Conservation (phyloP, 2,113 vertebrate species). For the Cettia cetti region DNA sequence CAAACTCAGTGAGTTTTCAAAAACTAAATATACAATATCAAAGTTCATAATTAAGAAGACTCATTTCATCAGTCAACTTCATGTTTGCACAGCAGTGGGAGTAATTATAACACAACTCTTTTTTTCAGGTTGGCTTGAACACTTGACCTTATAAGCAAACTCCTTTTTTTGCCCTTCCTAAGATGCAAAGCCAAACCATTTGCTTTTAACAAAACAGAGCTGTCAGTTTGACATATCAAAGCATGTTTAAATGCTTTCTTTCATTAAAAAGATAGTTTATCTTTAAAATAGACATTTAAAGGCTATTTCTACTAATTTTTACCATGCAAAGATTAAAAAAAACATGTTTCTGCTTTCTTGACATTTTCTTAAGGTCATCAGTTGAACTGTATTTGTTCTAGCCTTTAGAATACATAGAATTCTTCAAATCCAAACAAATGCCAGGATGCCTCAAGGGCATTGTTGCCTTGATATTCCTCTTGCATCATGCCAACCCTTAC, state of each 20-base stretch:
- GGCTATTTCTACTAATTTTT: background rate
- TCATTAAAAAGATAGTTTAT: background rate
- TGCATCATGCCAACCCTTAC: background rate
- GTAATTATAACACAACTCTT: slow-evolving; percentile 22
- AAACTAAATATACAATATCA: background rate
- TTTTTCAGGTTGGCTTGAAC: slow-evolving; percentile 55
- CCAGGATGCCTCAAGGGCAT: slow-evolving; percentile 7
- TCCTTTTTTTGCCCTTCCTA: background rate
- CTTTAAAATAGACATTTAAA: background rate
- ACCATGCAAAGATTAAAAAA: background rate
- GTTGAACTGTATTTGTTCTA: slow-evolving; percentile 4
- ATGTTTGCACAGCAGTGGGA: slow-evolving; percentile 13
- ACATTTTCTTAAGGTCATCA: slow-evolving; percentile 11
- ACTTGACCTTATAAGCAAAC: slow-evolving; percentile 44
- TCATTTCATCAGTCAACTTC: slow-evolving; percentile 19
- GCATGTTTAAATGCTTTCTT: background rate
- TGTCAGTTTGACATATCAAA: slow-evolving; percentile 19
- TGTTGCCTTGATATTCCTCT: background rate
- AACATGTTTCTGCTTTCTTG: background rate
- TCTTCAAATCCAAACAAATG: background rate
- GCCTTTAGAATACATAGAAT: background rate
- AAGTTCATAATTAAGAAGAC: background rate
- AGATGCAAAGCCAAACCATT: slow-evolving; percentile 5
- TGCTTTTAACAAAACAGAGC: slow-evolving; percentile 35
- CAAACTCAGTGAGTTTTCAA: background rate